Evolutionary conservation across 2,113 vertebrate species (phyloP).

Genomic region (Cygnus buccinator): DNA sequence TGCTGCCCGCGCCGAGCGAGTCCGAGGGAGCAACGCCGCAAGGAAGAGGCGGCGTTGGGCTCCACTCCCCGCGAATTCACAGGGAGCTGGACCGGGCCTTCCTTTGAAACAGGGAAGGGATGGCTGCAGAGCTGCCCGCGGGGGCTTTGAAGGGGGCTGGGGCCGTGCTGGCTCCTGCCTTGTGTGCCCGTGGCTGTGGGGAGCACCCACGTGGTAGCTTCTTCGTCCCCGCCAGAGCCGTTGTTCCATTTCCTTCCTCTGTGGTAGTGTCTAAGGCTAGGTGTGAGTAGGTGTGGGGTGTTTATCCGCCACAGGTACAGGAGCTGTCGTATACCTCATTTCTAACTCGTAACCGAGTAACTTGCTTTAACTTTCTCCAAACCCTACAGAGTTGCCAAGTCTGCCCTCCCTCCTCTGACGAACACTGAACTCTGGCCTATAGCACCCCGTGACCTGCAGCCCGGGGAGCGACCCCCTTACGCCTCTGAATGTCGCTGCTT

Average conservation of each 20-base stretch:
- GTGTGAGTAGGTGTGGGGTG: conserved; percentile 75
- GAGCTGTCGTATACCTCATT: conserved; percentile 98
- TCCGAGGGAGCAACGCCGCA: background rate
- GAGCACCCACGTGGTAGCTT: background rate
- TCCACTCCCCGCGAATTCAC: rapidly evolving
- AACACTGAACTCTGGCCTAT: conserved; percentile 78
- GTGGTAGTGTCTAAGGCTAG: conserved; percentile 77
- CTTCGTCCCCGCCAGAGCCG: background rate
- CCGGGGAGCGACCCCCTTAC: conserved; percentile 66
- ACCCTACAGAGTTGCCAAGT: conserved; percentile 85
- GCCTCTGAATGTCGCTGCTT: conserved; percentile 80
- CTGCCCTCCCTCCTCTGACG: conserved; percentile 79
- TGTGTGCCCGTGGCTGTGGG: background rate
- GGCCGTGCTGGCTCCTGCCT: background rate
- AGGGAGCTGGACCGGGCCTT: background rate
- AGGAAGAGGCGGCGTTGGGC: background rate
- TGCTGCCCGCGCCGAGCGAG: background rate
- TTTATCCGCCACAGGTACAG: conserved; percentile 77
- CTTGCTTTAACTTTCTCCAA: conserved; percentile 91
- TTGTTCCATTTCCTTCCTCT: conserved; percentile 73
- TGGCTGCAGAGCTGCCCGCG: rapidly evolving
- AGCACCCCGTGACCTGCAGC: conserved; percentile 80
- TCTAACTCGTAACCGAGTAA: conserved; percentile 89
- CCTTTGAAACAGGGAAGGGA: background rate
- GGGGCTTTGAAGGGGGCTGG: background rate